phyloP scores from a whole-genome alignment of 2,797 vertebrate species.

The Lacerta bilineata region DNA sequence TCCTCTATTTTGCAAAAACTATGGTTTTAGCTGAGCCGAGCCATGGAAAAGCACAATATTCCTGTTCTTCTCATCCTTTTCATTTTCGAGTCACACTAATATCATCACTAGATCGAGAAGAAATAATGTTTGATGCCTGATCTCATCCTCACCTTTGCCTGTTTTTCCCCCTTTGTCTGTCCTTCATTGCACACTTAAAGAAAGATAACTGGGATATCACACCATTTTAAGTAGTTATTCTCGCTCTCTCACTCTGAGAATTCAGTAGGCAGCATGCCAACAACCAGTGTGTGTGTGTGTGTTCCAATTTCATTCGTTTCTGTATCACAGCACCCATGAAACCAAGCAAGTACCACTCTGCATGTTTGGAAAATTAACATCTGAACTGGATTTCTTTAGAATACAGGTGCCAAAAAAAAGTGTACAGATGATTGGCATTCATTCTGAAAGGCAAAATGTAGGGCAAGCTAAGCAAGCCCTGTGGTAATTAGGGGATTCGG shows the following conservation, averaged over 20 bases:
- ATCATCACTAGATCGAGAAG: constrained; percentile 6
- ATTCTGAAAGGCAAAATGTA: background rate
- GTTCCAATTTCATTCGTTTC: background rate
- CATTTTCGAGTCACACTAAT: background rate
- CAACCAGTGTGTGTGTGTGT: background rate
- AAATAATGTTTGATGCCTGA: background rate
- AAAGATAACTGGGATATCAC: constrained; percentile 6
- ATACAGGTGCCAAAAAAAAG: too few species aligned
- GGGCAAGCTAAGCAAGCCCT: background rate
- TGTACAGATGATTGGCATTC: too few species aligned
- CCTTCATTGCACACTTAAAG: background rate
- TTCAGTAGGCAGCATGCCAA: background rate
- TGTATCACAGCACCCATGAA: background rate
- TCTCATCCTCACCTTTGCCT: constrained; percentile 1
- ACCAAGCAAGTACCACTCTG: background rate
- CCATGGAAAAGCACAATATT: background rate
- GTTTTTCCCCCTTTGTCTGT: background rate
- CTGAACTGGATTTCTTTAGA: background rate
- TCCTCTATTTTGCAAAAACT: background rate
- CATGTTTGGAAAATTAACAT: background rate
- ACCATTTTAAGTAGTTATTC: constrained; percentile 7
- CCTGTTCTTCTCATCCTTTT: background rate
- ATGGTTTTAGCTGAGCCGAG: background rate
- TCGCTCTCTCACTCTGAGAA: background rate
- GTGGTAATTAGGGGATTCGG: too few species aligned